Percentiles rank a stretch among this genome's conserved stretches.
phyloP scores from a whole-genome alignment of 2,888 invertebrate species.

The Anarsia innoxiella region DNA sequence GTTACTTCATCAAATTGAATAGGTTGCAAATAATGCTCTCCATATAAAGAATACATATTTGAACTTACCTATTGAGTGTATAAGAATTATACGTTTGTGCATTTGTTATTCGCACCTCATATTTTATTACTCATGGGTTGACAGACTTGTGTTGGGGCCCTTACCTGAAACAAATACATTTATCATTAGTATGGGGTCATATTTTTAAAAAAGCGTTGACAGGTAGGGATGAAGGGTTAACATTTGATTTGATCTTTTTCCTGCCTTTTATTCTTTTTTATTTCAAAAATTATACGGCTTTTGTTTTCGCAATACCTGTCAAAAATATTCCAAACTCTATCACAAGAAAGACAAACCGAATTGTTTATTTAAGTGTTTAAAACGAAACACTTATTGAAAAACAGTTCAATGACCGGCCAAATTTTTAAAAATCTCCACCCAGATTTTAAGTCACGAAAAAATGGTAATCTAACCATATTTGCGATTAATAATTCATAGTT shows the following conservation, averaged over 20 bases:
- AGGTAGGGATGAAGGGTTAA: neutral
- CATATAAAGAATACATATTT: no score
- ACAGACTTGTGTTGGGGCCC: constrained; percentile 12
- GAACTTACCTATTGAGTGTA: no score
- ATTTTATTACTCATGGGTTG: constrained; percentile 13
- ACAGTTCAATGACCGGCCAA: constrained; percentile 58
- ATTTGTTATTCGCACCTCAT: no score
- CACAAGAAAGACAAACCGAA: neutral
- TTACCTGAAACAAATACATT: constrained; percentile 34
- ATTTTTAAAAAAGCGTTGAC: neutral
- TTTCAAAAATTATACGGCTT: constrained; percentile 1
- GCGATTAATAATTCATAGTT: constrained; percentile 55
- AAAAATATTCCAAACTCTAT: neutral
- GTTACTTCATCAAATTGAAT: constrained; percentile 19
- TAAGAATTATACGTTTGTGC: no score
- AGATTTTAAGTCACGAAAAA: constrained; percentile 50
- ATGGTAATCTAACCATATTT: constrained; percentile 46
- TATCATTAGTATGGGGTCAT: constrained; percentile 10
- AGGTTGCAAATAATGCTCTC: no score
- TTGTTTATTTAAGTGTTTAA: constrained; percentile 1
- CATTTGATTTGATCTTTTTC: constrained; percentile 6
- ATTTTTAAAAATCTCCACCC: constrained; percentile 57
- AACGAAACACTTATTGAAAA: no score
- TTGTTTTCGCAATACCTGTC: no score
- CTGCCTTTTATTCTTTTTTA: neutral